Base-by-base conservation (phyloP, 2,888 invertebrate species). In the Papilio gigon region DNA sequence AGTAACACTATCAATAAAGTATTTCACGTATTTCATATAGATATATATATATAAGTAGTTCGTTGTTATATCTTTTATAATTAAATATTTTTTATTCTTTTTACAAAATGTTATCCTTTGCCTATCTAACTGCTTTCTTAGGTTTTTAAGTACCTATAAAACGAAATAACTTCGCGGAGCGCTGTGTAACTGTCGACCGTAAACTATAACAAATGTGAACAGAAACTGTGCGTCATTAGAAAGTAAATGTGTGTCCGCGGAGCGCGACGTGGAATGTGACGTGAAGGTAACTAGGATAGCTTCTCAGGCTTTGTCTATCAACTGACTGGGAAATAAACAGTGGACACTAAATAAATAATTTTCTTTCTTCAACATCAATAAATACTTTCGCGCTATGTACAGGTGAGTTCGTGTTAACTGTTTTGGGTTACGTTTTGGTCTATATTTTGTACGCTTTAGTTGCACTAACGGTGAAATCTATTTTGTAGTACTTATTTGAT, bases 391-490 rank as follows among this genome's bases (percentile, higher is more conserved):
- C 78, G 75, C 79, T 82, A 85, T 85, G 73, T 83, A 85, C 81
- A 87, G 72, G 73, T 80, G 81, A 79, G 82, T 81, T 81, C 78
- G 78, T 76, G 82, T 82, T 77, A 76, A 75, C 78, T 82, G 87
- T 88, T n/a, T 89, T 88, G 87, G 87, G 84, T 81, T 80, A 78
- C 76, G 80, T 87, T 89, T 90, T 91, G 90, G 90, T 91, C 90
- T 90, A 82, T 85, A 85, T 83, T 88, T 90, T 90, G 90, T 91
- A 90, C 90, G 88, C 84, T 87, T 72, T 80, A 77, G 87, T 90
- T 89, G 88, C 83, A 88, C 87, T 89, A 86, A 86, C 72, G 80
- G 86, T 87, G 84, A 80, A 76, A 76, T 76, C 72, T 75, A 75
- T 75, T 83, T 77, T 81, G 77, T 76, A 75, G 65, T 71, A 33